These are phyloP conservation scores for Pempheris klunzingeri DNA, from an alignment of 2,797 vertebrate species.

Conservation along the genomic window DNA sequence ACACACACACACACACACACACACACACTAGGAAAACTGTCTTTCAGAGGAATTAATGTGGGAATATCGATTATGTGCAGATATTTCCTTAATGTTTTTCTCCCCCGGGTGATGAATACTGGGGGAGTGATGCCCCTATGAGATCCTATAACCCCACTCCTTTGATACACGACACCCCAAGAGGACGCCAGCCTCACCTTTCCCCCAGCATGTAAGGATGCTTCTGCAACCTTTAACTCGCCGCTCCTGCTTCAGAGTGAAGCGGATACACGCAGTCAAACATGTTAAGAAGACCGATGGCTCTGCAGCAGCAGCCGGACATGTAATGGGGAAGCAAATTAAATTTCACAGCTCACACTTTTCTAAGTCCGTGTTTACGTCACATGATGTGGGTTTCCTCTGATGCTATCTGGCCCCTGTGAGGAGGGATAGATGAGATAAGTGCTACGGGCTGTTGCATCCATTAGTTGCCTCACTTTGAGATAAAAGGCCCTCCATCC, in stretches of 20 bases:
- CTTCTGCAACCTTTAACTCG: slow-evolving; percentile 28
- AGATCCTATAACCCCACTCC: slow-evolving; percentile 61
- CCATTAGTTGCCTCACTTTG: slow-evolving; percentile 71
- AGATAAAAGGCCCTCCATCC: slow-evolving; percentile 64
- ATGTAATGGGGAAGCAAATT: slow-evolving; percentile 39
- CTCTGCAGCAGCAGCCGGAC: slow-evolving; percentile 21
- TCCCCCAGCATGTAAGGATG: slow-evolving; percentile 38
- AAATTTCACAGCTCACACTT: slow-evolving; percentile 50
- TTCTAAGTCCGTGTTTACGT: slow-evolving; percentile 50
- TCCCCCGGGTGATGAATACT: slow-evolving; percentile 55
- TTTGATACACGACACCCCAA: slow-evolving; percentile 56
- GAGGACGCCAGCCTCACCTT: slow-evolving; percentile 53
- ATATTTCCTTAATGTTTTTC: slow-evolving; percentile 73
- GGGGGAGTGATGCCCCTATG: slow-evolving; percentile 37
- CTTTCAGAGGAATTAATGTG: slow-evolving; percentile 74
- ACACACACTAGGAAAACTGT: slow-evolving; percentile 46
- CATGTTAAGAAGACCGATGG: slow-evolving; percentile 2
- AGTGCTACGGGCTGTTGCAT: slow-evolving; percentile 66
- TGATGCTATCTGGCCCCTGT: slow-evolving; percentile 38
- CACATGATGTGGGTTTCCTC: slow-evolving; percentile 56
- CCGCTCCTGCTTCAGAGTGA: slow-evolving; percentile 10
- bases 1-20: too few species aligned
- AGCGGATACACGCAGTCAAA: not conserved
- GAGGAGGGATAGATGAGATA: slow-evolving; percentile 63
- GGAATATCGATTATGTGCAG: slow-evolving; percentile 86